Evolutionary conservation across 2,888 invertebrate species (phyloP).

Genomic region (Drosophila picticornis): DNA sequence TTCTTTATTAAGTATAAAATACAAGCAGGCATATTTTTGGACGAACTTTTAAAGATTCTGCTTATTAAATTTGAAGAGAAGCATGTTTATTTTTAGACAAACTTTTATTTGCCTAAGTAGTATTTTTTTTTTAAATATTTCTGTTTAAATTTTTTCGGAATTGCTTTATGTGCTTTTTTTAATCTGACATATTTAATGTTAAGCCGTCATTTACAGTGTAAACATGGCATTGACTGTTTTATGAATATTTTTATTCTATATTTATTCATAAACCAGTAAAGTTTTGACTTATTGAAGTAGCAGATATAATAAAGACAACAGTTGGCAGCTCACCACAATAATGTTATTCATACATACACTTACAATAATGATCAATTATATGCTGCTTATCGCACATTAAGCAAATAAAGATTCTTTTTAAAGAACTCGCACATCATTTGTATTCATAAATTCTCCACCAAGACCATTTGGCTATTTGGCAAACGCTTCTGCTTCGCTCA

Average conservation of each 20-base stretch:
- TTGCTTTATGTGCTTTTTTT: not conserved
- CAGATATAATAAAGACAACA: not conserved
- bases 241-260: not conserved
- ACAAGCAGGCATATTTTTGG: accelerated
- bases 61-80: not conserved
- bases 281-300: not conserved
- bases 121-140: not conserved
- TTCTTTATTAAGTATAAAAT: not conserved
- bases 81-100: not conserved
- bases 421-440: slow-evolving; percentile 20
- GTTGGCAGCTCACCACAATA: not conserved
- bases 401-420: slow-evolving; percentile 1
- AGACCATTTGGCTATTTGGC: slow-evolving; percentile 1
- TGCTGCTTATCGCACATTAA: slow-evolving; percentile 5
- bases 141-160: not conserved
- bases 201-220: not conserved
- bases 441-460: slow-evolving; percentile 21
- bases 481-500: slow-evolving; percentile 8
- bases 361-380: slow-evolving; percentile 29
- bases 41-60: not conserved
- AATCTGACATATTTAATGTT: not conserved
- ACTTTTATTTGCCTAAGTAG: not conserved
- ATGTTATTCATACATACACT: not conserved
- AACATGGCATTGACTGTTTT: not conserved
- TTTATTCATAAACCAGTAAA: not conserved